Evolutionary conservation across 2,888 invertebrate species (phyloP).

Genomic region (Atrina japonica): DNA sequence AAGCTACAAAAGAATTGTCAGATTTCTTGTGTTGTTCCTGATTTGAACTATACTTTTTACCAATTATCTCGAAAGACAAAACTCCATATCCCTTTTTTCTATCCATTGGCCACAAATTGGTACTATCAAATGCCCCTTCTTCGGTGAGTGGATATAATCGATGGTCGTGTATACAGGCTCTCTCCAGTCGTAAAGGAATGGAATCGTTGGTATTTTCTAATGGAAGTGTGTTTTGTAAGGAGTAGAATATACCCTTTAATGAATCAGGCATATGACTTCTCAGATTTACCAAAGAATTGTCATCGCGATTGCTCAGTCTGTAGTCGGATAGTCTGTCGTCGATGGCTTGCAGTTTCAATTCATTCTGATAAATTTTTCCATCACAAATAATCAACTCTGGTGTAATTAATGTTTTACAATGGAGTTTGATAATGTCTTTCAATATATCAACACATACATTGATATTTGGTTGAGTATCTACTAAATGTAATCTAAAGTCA

Average conservation of each 20-base stretch:
- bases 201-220: background rate
- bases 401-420: background rate
- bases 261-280: slow-evolving; percentile 20
- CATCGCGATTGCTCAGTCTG: slow-evolving; percentile 6
- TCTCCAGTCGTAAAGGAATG: background rate
- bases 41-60: background rate
- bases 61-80: slow-evolving; percentile 22
- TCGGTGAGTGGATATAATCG: slow-evolving; percentile 7
- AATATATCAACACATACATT: background rate
- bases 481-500: slow-evolving; percentile 18
- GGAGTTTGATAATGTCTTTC: slow-evolving; percentile 5
- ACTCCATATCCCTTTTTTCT: slow-evolving; percentile 16
- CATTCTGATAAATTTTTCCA: slow-evolving; percentile 16
- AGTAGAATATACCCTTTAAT: slow-evolving; percentile 18
- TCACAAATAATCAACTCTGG: slow-evolving; percentile 23
- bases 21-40: background rate
- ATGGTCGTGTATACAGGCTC: slow-evolving; percentile 11
- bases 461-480: slow-evolving; percentile 17
- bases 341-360: slow-evolving; percentile 17
- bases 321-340: slow-evolving; percentile 8
- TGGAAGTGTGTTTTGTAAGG: slow-evolving; percentile 7
- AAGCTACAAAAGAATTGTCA: slow-evolving; percentile 10
- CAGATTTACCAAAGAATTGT: slow-evolving; percentile 6
- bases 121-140: background rate
- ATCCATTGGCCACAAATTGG: slow-evolving; percentile 15